phyloP scores from a whole-genome alignment of 2,113 vertebrate species.

The Condylura cristata region DNA sequence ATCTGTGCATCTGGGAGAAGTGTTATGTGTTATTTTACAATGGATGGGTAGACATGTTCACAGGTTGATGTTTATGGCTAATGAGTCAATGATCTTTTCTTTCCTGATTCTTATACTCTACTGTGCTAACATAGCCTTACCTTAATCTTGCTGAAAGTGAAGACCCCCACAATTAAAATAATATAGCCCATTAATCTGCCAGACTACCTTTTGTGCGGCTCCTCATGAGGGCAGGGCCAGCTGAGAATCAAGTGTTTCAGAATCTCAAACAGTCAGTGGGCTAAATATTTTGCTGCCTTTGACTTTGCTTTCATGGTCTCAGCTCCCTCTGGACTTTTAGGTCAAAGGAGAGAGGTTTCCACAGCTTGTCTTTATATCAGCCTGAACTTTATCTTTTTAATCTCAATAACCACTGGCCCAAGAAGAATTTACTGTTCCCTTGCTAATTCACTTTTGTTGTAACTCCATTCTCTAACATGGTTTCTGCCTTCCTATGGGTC shows the following conservation, averaged over 20 bases:
- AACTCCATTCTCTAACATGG: background rate
- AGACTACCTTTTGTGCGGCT: background rate
- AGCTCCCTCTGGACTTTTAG: background rate
- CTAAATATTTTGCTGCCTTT: background rate
- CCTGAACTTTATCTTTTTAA: background rate
- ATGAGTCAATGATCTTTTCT: background rate
- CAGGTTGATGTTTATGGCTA: background rate
- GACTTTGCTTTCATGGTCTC: background rate
- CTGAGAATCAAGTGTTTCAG: background rate
- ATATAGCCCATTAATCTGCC: background rate
- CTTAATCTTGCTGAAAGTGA: background rate
- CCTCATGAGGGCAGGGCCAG: background rate
- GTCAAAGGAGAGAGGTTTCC: background rate
- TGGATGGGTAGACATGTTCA: background rate
- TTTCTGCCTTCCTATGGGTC: background rate
- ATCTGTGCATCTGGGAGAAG: background rate
- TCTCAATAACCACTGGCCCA: background rate
- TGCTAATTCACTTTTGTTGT: background rate
- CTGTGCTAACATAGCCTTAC: background rate
- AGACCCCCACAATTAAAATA: background rate
- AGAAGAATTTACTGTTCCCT: background rate
- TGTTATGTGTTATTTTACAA: fast-evolving
- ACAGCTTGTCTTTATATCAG: background rate
- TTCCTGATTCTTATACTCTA: background rate
- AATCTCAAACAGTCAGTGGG: background rate